A percentile compares a stretch with the other conserved stretches of the same genome.
These are phyloP conservation scores for Vidua chalybeata DNA, from an alignment of 2,113 vertebrate species.

Conservation along the genomic window DNA sequence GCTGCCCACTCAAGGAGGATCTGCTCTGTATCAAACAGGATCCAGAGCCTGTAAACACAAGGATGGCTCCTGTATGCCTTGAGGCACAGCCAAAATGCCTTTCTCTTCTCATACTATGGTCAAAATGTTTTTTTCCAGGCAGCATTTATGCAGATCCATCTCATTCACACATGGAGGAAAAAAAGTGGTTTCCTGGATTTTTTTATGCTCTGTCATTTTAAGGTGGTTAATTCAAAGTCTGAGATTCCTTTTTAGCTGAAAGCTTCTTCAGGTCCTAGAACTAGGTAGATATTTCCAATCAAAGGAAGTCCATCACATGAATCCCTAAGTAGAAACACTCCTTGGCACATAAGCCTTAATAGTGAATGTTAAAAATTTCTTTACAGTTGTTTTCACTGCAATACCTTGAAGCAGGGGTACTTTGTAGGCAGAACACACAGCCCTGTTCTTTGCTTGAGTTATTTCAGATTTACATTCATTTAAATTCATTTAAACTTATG, in stretches of 20 bases:
- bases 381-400: rapidly evolving
- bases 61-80: not conserved
- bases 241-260: not conserved
- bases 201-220: not conserved
- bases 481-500: not conserved
- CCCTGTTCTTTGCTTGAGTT: not conserved
- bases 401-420: not conserved
- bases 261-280: not conserved
- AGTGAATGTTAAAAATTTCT: not conserved
- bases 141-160: not conserved
- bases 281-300: not conserved
- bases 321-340: not conserved
- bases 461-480: not conserved
- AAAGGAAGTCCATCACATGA: not conserved
- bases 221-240: not conserved
- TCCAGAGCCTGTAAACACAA: not conserved
- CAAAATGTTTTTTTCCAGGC: not conserved
- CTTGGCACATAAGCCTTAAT: not conserved
- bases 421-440: not conserved
- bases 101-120: not conserved
- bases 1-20: not conserved
- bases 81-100: not conserved
- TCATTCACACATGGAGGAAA: not conserved
- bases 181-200: not conserved
- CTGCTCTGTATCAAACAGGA: not conserved